Evolutionary conservation across 2,113 vertebrate species (phyloP), one percentile per base, ranked within the genome.

Genomic region (Emydura subglobosa): DNA sequence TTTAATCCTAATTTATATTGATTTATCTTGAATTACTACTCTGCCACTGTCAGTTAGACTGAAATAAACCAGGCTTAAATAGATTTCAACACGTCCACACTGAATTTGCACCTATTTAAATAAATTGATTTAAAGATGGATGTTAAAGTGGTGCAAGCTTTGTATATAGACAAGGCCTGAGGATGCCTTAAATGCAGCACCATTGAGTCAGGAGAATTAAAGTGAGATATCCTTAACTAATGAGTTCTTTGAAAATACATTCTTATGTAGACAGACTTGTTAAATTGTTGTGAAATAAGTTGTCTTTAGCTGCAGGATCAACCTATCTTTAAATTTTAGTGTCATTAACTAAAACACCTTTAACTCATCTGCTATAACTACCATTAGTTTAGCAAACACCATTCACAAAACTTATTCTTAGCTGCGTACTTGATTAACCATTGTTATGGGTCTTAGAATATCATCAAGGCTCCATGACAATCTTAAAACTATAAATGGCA

Each of bases 1-100:
- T 92, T 93, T 95, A 83, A 93, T 7, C 49, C 49, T 50, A 50
- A 11, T 95, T 96, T 90, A 79, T 95, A 86, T 22, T 55, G 87
- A 29, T 49, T 14, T 82, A 89, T 55, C 89, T 89, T 87, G 95
- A 89, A 68, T 91, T 95, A 85, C 84, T 92, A 91, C 91, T 27
- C 49, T 50, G 49, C 49, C 49, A 50, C 11, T 50, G 49, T 50
- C 49, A 50, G 49, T 50, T 50, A 50, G 7, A 50, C 11, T 50
- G 49, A 50, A 50, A 50, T 50, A 50, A 50, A 50, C 49, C 49
- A 50, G 11, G 49, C 7, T 50, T 50, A 50, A 50, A 50, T 50
- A 50, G 49, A 50, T 50, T 50, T 50, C 49, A 50, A 50, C 49
- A 50, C 11, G 49, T 50, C 49, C 54, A 55, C 54, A 55, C 19